Evolutionary conservation across 2,888 invertebrate genomes (phyloP).

Genomic region (Scaptomyza cyrtandrae): DNA sequence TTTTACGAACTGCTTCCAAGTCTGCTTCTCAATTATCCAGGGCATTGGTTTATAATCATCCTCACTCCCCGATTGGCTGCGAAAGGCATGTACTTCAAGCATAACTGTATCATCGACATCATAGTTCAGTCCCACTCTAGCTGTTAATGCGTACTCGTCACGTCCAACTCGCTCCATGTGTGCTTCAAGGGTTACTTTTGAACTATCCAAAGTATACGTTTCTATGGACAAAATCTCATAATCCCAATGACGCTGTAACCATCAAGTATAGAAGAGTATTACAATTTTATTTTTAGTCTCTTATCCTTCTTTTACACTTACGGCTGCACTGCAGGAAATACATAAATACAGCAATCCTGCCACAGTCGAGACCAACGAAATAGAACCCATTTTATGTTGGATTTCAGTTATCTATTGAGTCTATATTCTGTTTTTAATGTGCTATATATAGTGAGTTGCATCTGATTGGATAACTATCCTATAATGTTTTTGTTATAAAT

Average conservation of each 20-base stretch:
- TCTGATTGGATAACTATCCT: background rate
- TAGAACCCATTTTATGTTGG: background rate
- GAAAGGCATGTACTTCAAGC: slow-evolving; percentile 10
- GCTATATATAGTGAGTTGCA: background rate
- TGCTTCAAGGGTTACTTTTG: background rate
- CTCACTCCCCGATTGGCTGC: slow-evolving; percentile 52
- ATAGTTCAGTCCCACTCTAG: slow-evolving; percentile 4
- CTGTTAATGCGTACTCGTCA: slow-evolving; percentile 18
- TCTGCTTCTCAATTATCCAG: slow-evolving; percentile 26
- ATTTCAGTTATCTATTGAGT: background rate
- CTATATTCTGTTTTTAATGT: background rate
- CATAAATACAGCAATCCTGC: background rate
- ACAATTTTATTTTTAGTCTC: no score
- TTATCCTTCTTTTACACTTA: background rate
- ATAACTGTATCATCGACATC: slow-evolving; percentile 25
- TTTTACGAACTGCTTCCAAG: slow-evolving; percentile 9
- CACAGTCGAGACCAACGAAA: background rate
- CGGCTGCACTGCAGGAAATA: background rate
- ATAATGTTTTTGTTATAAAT: no score
- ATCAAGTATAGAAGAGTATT: background rate
- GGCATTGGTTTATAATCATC: slow-evolving; percentile 51
- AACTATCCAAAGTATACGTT: slow-evolving; percentile 22
- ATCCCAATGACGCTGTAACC: slow-evolving; percentile 27
- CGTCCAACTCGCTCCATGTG: slow-evolving; percentile 23
- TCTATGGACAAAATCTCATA: slow-evolving; percentile 33